Evolutionary conservation across 2,797 vertebrate species (phyloP), one percentile per base, ranked within the genome.

Genomic region (Selene dorsalis): DNA sequence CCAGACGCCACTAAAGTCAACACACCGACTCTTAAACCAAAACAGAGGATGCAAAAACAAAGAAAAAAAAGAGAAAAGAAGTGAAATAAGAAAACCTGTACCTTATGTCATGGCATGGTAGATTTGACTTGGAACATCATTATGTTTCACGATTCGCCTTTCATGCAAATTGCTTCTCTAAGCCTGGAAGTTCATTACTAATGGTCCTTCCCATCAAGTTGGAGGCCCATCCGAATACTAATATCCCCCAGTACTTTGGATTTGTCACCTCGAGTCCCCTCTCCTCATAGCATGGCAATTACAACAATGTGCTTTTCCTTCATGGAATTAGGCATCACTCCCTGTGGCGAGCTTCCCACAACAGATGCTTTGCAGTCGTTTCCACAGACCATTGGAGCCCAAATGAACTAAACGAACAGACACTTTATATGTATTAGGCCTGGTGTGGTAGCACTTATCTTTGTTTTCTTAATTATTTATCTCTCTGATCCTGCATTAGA

Each of bases 161-260:
- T 91, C 87, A 93, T 93, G 92, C 91, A 94, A 94, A 95, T 94
- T 26, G 45, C 85, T 84, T 90, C 83, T 69, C 79, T 75, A 81
- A 90, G 89, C 88, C 88, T 90, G 80, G 84, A 92, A 93, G 89
- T 94, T 93, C 91, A 93, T 93, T 92, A 92, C 89, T 93, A 93
- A 93, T 93, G 87, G 90, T 84, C 56, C 86, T 91, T 91, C 92
- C 88, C 90, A 93, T 94, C 91, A 91, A 88, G 86, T 91, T 82
- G 72, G 39, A 84, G 79, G 80, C 87, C 87, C 65, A 85, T 87
- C 82, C 55, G 84, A 91, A 93, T 92, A 83, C 86, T 93, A 93
- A 94, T 93, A 90, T 87, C 78, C 84, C 73, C 75, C 28, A 69
- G 86, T 68, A 73, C 76, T 87, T 83, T 67, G 83, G 85, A 85